Evolutionary conservation across 2,797 vertebrate species (phyloP).

Genomic region (Lagorchestes hirsutus): DNA sequence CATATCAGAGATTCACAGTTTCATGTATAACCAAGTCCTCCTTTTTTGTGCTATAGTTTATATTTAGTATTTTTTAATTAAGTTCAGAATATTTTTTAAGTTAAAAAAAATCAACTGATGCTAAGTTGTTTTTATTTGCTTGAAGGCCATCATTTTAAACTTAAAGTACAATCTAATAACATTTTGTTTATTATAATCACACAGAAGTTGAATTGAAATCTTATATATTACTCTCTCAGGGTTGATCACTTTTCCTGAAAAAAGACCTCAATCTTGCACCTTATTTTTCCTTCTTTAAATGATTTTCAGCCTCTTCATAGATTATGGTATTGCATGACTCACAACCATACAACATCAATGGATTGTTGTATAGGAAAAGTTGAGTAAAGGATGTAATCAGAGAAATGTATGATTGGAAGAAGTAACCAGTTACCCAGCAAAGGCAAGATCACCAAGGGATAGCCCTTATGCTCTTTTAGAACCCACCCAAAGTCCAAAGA

Average conservation of each 20-base stretch:
- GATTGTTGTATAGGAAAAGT: not conserved
- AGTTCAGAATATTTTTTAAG: not conserved
- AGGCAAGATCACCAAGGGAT: not conserved
- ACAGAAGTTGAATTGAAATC: not conserved
- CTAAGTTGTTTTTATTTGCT: not conserved
- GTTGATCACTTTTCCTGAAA: not conserved
- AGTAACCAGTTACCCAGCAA: not conserved
- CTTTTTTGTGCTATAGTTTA: not conserved
- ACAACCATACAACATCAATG: not conserved
- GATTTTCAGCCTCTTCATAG: not conserved
- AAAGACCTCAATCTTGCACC: not conserved
- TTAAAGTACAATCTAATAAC: not conserved
- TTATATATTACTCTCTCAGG: not conserved
- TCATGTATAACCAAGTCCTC: not conserved
- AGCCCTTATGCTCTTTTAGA: not conserved
- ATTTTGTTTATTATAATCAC: not conserved
- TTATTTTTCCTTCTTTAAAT: not conserved
- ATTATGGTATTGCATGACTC: not conserved
- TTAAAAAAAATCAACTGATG: not conserved
- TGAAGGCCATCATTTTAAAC: not conserved
- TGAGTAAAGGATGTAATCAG: not conserved
- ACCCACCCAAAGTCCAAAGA: not conserved
- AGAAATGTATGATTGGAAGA: not conserved
- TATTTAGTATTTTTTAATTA: not conserved
- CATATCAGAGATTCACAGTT: not conserved